phyloP scores from a whole-genome alignment of 2,888 invertebrate genomes.

The Drosophila kuntzei region DNA sequence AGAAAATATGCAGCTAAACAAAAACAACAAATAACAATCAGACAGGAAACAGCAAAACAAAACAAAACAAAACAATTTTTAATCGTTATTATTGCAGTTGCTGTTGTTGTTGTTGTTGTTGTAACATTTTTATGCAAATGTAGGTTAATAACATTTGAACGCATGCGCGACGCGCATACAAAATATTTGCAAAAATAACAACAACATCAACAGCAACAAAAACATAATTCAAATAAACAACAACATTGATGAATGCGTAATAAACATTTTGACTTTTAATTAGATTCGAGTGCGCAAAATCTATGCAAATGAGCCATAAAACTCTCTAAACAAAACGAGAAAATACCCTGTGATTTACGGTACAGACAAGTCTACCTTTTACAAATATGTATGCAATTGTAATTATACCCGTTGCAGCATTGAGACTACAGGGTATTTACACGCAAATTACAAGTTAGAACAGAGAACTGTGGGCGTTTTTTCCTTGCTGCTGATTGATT shows the following conservation, averaged over 20 bases:
- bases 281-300: slow-evolving; percentile 38
- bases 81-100: slow-evolving; percentile 50
- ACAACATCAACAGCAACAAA: slow-evolving; percentile 28
- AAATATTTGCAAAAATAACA: slow-evolving; percentile 41
- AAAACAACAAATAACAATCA: slow-evolving; percentile 52
- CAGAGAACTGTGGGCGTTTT: slow-evolving; percentile 29
- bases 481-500: slow-evolving; percentile 29
- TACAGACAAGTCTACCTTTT: neutral
- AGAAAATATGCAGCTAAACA: slow-evolving; percentile 53
- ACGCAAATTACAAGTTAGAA: slow-evolving; percentile 20
- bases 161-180: slow-evolving; percentile 71
- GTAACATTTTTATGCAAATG: slow-evolving; percentile 72
- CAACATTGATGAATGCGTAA: slow-evolving; percentile 54
- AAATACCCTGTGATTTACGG: slow-evolving; percentile 18
- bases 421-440: slow-evolving; percentile 25
- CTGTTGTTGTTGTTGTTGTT: slow-evolving; percentile 46
- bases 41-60: slow-evolving; percentile 67
- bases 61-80: slow-evolving; percentile 58
- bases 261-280: slow-evolving; percentile 60
- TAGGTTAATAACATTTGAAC: slow-evolving; percentile 76
- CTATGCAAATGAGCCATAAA: slow-evolving; percentile 19
- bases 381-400: neutral
- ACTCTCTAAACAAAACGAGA: neutral
- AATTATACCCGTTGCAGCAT: neutral
- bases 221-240: slow-evolving; percentile 26